Base-by-base conservation (phyloP, 2,888 invertebrate species). In the Lordiphosa fenestrarum region DNA sequence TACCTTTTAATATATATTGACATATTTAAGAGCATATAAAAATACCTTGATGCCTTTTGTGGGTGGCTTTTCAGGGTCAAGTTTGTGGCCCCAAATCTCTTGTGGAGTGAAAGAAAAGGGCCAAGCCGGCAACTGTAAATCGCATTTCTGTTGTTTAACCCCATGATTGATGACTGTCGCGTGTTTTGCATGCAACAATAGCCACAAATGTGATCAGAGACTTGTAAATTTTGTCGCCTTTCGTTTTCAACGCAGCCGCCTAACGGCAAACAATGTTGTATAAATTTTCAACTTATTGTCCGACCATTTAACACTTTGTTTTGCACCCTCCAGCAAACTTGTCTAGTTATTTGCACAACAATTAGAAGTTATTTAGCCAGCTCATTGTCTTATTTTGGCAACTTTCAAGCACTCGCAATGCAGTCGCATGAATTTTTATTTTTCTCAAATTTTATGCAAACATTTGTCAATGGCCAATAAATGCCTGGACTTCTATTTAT, bases 131-230 rank as follows among this genome's bases (percentile, higher is more conserved):
- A 56, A 77, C 68, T 62, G 78, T 73, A 62, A 61, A 73, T 39
- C 39, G 38, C 36, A 30, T 23, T 41, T 30, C 30, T 36, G 35
- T 64, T 64, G 51, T 44, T 56, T 33, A 7, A 5, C 19, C 46
- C 50, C 51, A 77, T 80, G 78, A 84, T 84, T 77, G 72, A 80
- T 84, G 81, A 72, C 72, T 81, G 80, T 84, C 78, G 74, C 72
- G 62, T 72, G 68, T 55, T 44, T 62, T 51, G 48, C 58, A 41
- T 52, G 52, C 60, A 52, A 50, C 69, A 62, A 53, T 21, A 59
- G 39, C 44, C 36, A 7, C 19, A 37, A 39, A 21, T 44, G 12
- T 37, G 38, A 50, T 51, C 49, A 63, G 38, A 50, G 44, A 53
- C 81, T 53, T 78, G 77, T 75, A 61, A 72, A 78, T 68, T 66